A percentile compares a stretch with the other conserved stretches of the same genome.
phyloP scores from a whole-genome alignment of 2,888 invertebrate genomes.

The Cephalotes varians region DNA sequence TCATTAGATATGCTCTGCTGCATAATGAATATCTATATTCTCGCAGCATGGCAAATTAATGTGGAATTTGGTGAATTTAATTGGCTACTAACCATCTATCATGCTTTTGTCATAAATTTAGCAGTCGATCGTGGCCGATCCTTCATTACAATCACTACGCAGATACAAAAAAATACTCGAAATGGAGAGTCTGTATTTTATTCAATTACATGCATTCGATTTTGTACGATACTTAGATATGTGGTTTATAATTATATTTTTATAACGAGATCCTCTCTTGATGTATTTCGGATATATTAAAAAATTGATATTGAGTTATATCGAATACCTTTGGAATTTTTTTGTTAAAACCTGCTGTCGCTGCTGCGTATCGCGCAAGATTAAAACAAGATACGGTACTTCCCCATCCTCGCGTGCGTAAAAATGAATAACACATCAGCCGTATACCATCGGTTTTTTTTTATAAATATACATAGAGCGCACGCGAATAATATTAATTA shows the following conservation, averaged over 20 bases:
- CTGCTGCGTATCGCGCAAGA: background rate
- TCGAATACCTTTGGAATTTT: constrained; percentile 10
- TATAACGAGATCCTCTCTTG: background rate
- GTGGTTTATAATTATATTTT: constrained; percentile 10
- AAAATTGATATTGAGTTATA: background rate
- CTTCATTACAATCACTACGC: background rate
- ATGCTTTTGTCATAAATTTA: background rate
- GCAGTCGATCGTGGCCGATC: background rate
- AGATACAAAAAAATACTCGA: background rate
- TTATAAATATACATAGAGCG: background rate
- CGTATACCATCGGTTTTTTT: background rate
- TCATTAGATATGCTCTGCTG: background rate
- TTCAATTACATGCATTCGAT: background rate
- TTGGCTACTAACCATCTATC: background rate
- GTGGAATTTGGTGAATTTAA: constrained; percentile 26
- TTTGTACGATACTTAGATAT: background rate
- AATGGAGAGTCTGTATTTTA: background rate
- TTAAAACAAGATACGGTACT: constrained; percentile 14
- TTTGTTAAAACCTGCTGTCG: background rate
- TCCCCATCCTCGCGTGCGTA: background rate
- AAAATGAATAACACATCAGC: constrained; percentile 6
- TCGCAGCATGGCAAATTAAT: constrained; percentile 2
- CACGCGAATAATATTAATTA: background rate
- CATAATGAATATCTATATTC: constrained; percentile 15
- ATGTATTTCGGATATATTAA: constrained; percentile 5